Conservation (phyloP, 2,113 vertebrate genomes). For the Clarias batrachus region DNA sequence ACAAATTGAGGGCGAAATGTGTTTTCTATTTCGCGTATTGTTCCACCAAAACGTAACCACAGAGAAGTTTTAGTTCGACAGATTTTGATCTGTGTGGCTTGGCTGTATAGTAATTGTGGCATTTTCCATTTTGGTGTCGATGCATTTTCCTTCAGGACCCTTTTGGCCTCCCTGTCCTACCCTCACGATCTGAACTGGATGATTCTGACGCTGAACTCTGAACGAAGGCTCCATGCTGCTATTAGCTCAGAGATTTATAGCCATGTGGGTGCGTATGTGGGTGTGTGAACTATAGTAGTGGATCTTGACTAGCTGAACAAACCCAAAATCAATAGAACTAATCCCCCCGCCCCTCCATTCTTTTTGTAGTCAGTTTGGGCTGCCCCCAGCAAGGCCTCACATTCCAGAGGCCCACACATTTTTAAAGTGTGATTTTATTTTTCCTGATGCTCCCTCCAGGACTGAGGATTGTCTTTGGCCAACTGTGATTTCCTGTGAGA, state of each 20-base stretch:
- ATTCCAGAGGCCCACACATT: slow-evolving; percentile 58
- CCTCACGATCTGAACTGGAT: neutral
- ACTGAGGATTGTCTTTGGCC: slow-evolving; percentile 28
- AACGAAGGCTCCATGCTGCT: slow-evolving; percentile 44
- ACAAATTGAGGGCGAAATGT: neutral
- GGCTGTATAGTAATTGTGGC: neutral
- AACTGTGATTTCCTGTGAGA: slow-evolving; percentile 35
- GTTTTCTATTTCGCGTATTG: neutral
- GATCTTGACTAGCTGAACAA: slow-evolving; percentile 32
- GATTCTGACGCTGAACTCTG: slow-evolving; percentile 42
- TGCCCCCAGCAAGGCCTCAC: slow-evolving; percentile 48
- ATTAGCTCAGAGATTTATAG: slow-evolving; percentile 36
- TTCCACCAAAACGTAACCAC: neutral
- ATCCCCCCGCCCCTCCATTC: neutral
- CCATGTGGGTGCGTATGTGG: slow-evolving; percentile 44
- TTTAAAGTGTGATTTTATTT: slow-evolving; percentile 38
- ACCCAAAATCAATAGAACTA: slow-evolving; percentile 42
- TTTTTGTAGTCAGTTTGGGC: slow-evolving; percentile 21
- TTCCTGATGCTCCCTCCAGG: neutral
- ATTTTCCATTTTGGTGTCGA: slow-evolving; percentile 10
- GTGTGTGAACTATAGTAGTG: slow-evolving; percentile 25
- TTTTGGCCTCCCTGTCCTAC: neutral
- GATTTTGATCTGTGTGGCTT: neutral
- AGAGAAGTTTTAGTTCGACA: neutral
- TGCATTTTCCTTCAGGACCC: slow-evolving; percentile 2